Base-by-base conservation (phyloP, 2,113 vertebrate species). In the Platichthys stellatus region DNA sequence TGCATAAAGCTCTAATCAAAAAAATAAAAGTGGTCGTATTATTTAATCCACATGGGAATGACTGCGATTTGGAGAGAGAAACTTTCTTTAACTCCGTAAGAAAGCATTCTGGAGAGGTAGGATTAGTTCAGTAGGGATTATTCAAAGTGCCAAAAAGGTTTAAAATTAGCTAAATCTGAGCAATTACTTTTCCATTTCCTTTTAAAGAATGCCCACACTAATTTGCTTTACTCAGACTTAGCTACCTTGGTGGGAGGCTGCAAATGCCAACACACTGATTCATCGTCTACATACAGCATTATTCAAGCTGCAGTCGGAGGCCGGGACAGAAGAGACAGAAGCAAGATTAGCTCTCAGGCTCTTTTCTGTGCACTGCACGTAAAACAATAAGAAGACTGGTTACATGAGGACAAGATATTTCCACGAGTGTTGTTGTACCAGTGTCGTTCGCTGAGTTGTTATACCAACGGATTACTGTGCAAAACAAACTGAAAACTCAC, bases 221-320 rank as follows among this genome's bases (percentile, higher is more conserved):
- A 43, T 49, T 49, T 49, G 14, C 5, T 49, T 49, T 49, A 3
- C 5, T 40, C 58, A 58, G 28, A 38, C 15, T 3, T 51, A 63
- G 45, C 45, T 49, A 49, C 45, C 17, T 15, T 5, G 45, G 15
- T 17, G 45, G 45, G 45, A 49, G 45, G 17, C 45, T 49, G 59
- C 5, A 51, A 51, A 80, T 64, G 70, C 59, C 65, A 40, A 59
- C n/a, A 20, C 20, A 0, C 73, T 72, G 68, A 76, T 62, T 76
- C 73, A 67, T 68, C 49, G 5, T 67, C 76, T 23, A 15, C 51
- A 8, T 49, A 5, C 14, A 26, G 35, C 9, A 12, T 7, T 13
- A 13, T 4, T 20, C 7, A n/a, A 63, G 49, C 59, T 20, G 24
- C 35, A 26, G 56, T 24, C 17, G 0, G 65, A 63, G 51, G 58